Base-by-base conservation (phyloP, 2,888 invertebrate genomes). In the Hololepta plana region DNA sequence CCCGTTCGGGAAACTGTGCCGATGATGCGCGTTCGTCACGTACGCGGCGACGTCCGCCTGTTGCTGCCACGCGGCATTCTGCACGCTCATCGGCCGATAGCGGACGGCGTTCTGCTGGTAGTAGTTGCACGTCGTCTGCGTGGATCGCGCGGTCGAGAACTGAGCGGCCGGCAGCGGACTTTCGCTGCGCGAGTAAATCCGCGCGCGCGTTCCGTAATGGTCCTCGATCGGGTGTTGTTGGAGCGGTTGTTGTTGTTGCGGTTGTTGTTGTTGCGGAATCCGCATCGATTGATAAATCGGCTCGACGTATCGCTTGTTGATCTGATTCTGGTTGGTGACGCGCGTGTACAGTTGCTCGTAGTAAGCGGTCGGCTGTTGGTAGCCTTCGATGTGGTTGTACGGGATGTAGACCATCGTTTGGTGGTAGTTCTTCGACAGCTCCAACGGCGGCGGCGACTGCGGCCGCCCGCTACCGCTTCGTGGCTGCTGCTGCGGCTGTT, bases 321-420 rank as follows among this genome's bases (percentile, higher is more conserved):
- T 50, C 37, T 53, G 50, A 32, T 54, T 53, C 35, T 52, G 53
- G 35, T 47, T 51, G 12, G 46, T 42, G 15, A 51, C 45, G 24
- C 49, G 35, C 3, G 43, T 38, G 29, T 49, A 49, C 26, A 39
- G 35, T n/a, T 36, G 34, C 22, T 51, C 49, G 30, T 41, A 46
- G 3, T 33, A 29, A 10, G 31, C 24, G 13, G 45, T 37, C 14
- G 39, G 29, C 5, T 38, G 35, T 26, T 46, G 46, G 26, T 43
- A 49, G 10, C 43, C 49, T 39, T 56, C 55, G 30, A 58, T 49
- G 32, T 54, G 55, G 42, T 63, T 68, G 43, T 74, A 74, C 1
- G 74, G 74, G 39, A 75, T 69, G 35, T 74, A 64, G 21, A 67
- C 62, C 51, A 74, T 64, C 2, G 73, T 66, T 46, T 74, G 72